Conservation (phyloP, 2,888 invertebrate genomes). For the Melinaea marsaeus region DNA sequence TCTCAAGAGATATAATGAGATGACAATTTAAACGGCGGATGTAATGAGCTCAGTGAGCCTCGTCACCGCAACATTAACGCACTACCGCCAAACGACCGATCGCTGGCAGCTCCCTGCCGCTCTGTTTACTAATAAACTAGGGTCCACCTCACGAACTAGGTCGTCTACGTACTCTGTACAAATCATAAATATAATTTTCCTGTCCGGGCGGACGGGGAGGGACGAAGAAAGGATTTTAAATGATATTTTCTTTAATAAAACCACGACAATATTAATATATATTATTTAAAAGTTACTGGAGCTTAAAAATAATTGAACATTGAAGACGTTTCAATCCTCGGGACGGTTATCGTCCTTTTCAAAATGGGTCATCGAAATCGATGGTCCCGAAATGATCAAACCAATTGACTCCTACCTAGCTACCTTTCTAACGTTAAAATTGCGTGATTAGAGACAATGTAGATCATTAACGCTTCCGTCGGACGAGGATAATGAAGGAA, state of each 20-base stretch:
- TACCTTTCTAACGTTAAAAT: constrained; percentile 14
- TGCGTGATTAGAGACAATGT: constrained; percentile 17
- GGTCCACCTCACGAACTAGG: constrained; percentile 2
- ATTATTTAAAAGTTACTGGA: not conserved
- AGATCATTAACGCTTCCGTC: constrained; percentile 12
- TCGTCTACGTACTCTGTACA: not conserved
- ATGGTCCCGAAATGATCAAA: constrained; percentile 5
- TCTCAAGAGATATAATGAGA: not conserved
- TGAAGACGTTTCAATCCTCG: not conserved
- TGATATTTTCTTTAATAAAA: no score
- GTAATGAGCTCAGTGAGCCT: constrained; percentile 8
- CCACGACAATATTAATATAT: not conserved
- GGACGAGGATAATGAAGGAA: constrained; percentile 12
- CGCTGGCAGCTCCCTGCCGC: constrained; percentile 7
- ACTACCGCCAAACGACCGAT: constrained; percentile 11
- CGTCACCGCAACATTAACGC: constrained; percentile 11
- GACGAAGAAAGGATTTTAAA: not conserved
- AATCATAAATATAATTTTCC: not conserved
- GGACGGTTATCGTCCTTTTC: not conserved
- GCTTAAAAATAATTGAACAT: not conserved
- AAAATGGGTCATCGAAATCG: constrained; percentile 4
- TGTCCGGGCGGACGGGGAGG: not conserved
- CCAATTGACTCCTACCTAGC: constrained; percentile 9
- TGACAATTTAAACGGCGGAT: constrained; percentile 8
- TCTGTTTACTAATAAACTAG: constrained; percentile 2